These are phyloP conservation scores for Oxyura jamaicensis DNA, from an alignment of 2,113 vertebrate genomes.

Conservation along the genomic window DNA sequence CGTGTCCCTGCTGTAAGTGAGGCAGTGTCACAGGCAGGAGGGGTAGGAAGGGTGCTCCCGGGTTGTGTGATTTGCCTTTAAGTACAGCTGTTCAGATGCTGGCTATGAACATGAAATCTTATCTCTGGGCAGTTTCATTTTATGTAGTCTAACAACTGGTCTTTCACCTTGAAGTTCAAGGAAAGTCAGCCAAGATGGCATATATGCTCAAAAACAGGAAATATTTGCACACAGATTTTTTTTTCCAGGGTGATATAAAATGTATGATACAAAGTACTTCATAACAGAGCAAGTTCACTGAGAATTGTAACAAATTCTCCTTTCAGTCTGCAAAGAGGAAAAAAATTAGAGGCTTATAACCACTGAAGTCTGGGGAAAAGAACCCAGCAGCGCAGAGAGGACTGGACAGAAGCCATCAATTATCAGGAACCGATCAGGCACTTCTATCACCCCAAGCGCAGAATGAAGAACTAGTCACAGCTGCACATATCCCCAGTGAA, in stretches of 20 bases:
- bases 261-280: fast-evolving
- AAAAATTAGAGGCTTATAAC: neutral
- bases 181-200: neutral
- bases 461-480: neutral
- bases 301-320: neutral
- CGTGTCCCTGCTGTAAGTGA: fast-evolving
- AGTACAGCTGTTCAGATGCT: neutral
- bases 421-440: neutral
- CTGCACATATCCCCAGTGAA: neutral
- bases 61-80: neutral
- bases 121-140: neutral
- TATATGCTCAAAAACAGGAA: neutral
- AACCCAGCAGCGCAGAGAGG: neutral
- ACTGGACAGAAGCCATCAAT: neutral
- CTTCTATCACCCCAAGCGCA: neutral
- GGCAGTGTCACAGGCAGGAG: neutral
- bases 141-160: neutral
- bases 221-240: neutral
- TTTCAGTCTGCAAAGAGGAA: neutral
- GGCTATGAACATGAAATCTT: neutral
- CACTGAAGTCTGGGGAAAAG: neutral
- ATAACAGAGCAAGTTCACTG: neutral
- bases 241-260: neutral
- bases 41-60: neutral
- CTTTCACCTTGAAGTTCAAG: neutral